phyloP scores from a whole-genome alignment of 2,888 invertebrate genomes.

The Uropetala carovei region DNA sequence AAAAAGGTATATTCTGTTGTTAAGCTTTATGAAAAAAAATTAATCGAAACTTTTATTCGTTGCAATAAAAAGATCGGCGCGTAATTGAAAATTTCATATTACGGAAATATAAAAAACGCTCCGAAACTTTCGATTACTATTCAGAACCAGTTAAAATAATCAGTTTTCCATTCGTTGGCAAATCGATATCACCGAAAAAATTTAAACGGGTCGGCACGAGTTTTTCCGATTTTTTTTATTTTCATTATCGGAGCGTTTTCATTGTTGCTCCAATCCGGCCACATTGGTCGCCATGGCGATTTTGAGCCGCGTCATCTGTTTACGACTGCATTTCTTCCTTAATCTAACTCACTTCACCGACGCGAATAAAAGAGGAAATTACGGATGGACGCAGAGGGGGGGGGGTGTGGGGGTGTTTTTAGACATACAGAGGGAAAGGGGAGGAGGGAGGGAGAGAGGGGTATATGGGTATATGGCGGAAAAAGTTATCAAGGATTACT shows the following conservation, averaged over 20 bases:
- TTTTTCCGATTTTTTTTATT: no score
- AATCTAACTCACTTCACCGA: no score
- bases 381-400: no score
- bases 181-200: background rate
- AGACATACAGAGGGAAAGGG: background rate
- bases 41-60: no score
- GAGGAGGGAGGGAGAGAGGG: background rate
- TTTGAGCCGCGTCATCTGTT: background rate
- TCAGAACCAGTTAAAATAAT: background rate
- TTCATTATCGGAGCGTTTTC: background rate
- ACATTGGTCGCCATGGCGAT: background rate
- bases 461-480: background rate
- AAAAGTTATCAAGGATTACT: background rate
- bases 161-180: background rate
- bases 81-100: no score
- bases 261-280: background rate
- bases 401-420: no score
- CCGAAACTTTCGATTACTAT: background rate
- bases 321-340: background rate
- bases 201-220: no score
- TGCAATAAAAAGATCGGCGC: no score
- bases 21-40: no score
- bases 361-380: no score
- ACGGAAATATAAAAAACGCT: background rate
- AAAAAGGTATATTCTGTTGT: no score